Percentiles rank a stretch among this genome's conserved stretches.
phyloP scores from a whole-genome alignment of 1,140 invertebrate species.

The Neodiprion lecontei region DNA sequence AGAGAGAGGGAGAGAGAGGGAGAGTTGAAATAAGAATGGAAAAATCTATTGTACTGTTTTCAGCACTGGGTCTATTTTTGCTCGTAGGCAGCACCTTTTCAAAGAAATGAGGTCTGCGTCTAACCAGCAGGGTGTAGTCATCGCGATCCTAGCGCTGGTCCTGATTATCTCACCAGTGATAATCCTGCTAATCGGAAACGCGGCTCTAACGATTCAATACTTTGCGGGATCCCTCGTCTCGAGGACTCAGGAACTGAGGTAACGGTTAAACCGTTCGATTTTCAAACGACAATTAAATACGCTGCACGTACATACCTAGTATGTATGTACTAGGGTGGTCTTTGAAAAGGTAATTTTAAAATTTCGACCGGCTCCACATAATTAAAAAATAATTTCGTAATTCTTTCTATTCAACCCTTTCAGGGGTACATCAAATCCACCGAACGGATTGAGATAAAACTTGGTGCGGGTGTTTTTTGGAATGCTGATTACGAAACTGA shows the following conservation, averaged over 20 bases:
- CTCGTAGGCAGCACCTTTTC: constrained; percentile 29
- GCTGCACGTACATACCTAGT: too few relatives aligned
- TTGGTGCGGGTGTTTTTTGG: too few relatives aligned
- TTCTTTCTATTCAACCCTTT: too few relatives aligned
- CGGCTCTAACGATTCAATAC: constrained; percentile 50
- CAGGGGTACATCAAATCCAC: too few relatives aligned
- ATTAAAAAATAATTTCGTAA: too few relatives aligned
- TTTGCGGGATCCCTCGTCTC: constrained; percentile 38
- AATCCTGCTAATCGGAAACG: constrained; percentile 49
- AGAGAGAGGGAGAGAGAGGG: too few relatives aligned
- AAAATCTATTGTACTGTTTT: constrained; percentile 4
- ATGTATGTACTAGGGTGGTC: background rate
- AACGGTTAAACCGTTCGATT: background rate
- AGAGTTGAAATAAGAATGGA: too few relatives aligned
- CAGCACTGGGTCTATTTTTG: constrained; percentile 22
- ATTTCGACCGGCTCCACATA: too few relatives aligned
- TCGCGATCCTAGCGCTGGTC: constrained; percentile 48
- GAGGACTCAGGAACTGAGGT: constrained; percentile 57
- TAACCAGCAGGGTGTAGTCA: constrained; percentile 38
- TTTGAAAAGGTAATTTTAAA: too few relatives aligned
- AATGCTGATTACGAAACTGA: too few relatives aligned
- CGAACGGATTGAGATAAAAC: too few relatives aligned
- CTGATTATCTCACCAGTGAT: constrained; percentile 53
- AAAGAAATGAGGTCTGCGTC: constrained; percentile 38
- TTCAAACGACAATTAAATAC: too few relatives aligned